Evolutionary conservation across 2,797 vertebrate genomes (phyloP).

Genomic region (Lithobates pipiens): DNA sequence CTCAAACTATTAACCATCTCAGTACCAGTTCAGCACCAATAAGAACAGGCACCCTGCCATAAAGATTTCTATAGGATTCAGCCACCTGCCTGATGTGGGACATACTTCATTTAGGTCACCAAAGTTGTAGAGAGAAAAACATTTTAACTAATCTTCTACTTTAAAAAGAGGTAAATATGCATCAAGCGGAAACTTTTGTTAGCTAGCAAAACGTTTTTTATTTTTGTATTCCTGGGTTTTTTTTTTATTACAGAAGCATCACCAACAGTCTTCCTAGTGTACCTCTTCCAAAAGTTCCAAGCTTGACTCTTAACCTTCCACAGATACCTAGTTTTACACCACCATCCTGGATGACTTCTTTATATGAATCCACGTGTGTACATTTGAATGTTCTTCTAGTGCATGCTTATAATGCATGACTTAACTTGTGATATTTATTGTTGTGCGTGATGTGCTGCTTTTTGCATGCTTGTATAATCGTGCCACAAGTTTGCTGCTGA

Average conservation of each 20-base stretch:
- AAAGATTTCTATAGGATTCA: no score
- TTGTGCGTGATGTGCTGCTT: conserved; percentile 63
- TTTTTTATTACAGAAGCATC: conserved; percentile 87
- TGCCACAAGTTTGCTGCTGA: neutral
- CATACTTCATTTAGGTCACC: no score
- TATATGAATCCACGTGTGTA: conserved; percentile 97
- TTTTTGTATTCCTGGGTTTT: neutral
- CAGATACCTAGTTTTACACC: conserved; percentile 95
- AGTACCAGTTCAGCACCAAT: no score
- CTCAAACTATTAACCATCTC: no score
- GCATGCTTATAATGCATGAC: conserved; percentile 81
- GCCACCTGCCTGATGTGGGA: no score
- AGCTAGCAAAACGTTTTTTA: neutral
- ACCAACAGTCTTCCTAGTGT: conserved; percentile 96
- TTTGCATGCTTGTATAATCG: neutral
- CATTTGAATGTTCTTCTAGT: conserved; percentile 77
- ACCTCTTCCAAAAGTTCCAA: conserved; percentile 95
- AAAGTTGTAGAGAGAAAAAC: no score
- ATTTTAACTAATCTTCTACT: no score
- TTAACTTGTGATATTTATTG: conserved; percentile 73
- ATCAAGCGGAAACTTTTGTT: neutral
- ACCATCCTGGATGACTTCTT: conserved; percentile 93
- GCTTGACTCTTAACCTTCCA: conserved; percentile 92
- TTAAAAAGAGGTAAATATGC: neutral
- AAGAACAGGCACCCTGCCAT: no score